Conservation (phyloP, 64 coral and sea anemone species). For the Dendrophyllia cribrosa region DNA sequence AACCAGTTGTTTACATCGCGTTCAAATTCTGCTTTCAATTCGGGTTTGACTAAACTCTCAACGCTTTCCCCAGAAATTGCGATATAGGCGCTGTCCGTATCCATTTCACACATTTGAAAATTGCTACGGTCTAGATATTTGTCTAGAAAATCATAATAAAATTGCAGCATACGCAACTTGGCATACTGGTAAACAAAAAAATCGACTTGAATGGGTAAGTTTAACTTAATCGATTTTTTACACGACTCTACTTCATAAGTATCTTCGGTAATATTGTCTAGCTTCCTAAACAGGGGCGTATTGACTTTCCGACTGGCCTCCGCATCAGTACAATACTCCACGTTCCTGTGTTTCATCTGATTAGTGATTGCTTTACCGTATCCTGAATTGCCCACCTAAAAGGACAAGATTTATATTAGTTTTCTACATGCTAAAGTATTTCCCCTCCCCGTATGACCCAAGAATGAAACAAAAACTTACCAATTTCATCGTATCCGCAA, state of each 20-base stretch:
- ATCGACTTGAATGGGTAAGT: background rate
- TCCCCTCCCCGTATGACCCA: too few species aligned
- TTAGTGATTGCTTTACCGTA: slow-evolving; percentile 26
- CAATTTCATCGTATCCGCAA: too few species aligned
- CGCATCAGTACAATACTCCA: too few species aligned
- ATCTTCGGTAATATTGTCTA: background rate
- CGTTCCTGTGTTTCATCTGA: too few species aligned
- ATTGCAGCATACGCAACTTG: slow-evolving; percentile 41
- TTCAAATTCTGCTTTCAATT: slow-evolving; percentile 11
- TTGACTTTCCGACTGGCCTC: too few species aligned
- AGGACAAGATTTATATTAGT: too few species aligned
- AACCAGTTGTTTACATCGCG: slow-evolving; percentile 47
- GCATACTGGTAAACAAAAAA: slow-evolving; percentile 3
- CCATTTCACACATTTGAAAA: slow-evolving; percentile 52
- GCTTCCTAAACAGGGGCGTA: background rate
- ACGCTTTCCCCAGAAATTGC: slow-evolving; percentile 49
- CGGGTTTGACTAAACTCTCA: slow-evolving; percentile 20
- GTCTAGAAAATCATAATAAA: slow-evolving; percentile 71
- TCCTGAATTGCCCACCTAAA: too few species aligned
- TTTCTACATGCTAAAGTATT: too few species aligned
- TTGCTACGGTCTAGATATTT: slow-evolving; percentile 31
- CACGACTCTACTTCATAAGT: background rate
- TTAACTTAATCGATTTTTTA: background rate
- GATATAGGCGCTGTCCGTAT: slow-evolving; percentile 14
- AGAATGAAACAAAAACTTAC: too few species aligned